Conservation (phyloP, 2,797 vertebrate genomes). For the Characodon lateralis region DNA sequence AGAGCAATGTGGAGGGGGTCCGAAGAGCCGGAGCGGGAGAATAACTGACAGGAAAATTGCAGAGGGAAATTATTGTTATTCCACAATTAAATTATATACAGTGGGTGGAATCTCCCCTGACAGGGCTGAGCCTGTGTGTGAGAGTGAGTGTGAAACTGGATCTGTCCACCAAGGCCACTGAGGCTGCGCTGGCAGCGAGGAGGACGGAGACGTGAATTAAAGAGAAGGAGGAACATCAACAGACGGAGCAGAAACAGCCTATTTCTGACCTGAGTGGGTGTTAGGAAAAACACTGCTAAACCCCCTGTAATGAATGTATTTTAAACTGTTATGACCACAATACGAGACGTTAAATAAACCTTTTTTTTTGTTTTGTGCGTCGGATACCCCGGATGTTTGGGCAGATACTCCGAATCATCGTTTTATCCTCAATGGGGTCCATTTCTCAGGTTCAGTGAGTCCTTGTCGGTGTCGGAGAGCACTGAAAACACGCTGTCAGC, state of each 20-base stretch:
- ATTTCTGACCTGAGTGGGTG: conserved; percentile 71
- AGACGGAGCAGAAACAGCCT: conserved; percentile 58
- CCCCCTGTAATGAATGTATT: conserved; percentile 48
- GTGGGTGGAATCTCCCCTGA: conserved; percentile 76
- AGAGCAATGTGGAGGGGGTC: conserved; percentile 32
- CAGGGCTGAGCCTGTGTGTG: conserved; percentile 61
- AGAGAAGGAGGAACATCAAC: conserved; percentile 68
- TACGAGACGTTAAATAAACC: conserved; percentile 50
- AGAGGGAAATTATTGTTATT: conserved; percentile 80
- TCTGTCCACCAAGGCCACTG: conserved; percentile 70
- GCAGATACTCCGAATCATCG: conserved; percentile 36
- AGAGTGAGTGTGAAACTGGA: conserved; percentile 70
- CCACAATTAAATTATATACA: conserved; percentile 80
- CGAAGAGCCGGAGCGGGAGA: conserved; percentile 51
- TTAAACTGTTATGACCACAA: conserved; percentile 47
- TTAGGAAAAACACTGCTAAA: conserved; percentile 66
- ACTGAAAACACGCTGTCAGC: conserved; percentile 56
- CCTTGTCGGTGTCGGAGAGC: conserved; percentile 54
- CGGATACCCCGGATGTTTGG: conserved; percentile 42
- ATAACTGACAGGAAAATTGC: conserved; percentile 75
- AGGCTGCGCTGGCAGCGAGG: conserved; percentile 64
- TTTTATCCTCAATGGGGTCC: conserved; percentile 39
- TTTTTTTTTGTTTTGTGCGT: conserved; percentile 21
- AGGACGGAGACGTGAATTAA: conserved; percentile 59
- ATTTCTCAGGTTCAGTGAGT: conserved; percentile 45